A percentile compares a stretch with the other conserved stretches of the same genome.
phyloP scores from a whole-genome alignment of 2,797 vertebrate genomes.

The Aselliscus stoliczkanus region DNA sequence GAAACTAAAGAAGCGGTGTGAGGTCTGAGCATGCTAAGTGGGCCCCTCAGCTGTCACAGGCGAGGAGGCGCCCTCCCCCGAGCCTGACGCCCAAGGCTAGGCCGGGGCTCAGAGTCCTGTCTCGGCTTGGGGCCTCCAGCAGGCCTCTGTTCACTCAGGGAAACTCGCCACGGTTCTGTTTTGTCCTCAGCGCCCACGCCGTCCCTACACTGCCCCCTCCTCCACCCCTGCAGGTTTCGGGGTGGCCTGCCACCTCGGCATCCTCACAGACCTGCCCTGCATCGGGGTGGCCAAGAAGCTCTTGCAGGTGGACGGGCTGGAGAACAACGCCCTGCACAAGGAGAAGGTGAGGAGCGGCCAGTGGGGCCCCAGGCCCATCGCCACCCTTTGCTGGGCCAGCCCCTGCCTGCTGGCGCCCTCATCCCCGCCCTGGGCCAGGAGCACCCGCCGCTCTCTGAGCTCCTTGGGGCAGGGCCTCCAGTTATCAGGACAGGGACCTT shows the following conservation, averaged over 20 bases:
- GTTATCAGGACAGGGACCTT: neutral
- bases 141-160: neutral
- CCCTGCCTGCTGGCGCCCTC: neutral
- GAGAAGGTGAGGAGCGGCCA: slow-evolving; percentile 84
- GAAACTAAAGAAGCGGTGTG: neutral
- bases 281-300: slow-evolving; percentile 96
- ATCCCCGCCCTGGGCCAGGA: no score
- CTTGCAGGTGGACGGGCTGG: slow-evolving; percentile 90
- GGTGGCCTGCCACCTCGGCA: slow-evolving; percentile 93
- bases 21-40: fast-evolving
- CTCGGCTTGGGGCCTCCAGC: fast-evolving
- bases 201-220: neutral
- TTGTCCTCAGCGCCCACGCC: fast-evolving
- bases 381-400: neutral
- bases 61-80: neutral
- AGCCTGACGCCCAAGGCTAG: neutral
- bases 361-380: neutral
- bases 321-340: slow-evolving; percentile 85
- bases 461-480: neutral
- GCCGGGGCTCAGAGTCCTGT: no score
- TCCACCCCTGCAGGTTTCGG: slow-evolving; percentile 87
- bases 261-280: slow-evolving; percentile 89
- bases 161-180: neutral
- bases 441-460: neutral
- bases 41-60: fast-evolving